These are phyloP conservation scores for Oostethus manadensis DNA, from an alignment of 2,113 vertebrate genomes.

Conservation along the genomic window DNA sequence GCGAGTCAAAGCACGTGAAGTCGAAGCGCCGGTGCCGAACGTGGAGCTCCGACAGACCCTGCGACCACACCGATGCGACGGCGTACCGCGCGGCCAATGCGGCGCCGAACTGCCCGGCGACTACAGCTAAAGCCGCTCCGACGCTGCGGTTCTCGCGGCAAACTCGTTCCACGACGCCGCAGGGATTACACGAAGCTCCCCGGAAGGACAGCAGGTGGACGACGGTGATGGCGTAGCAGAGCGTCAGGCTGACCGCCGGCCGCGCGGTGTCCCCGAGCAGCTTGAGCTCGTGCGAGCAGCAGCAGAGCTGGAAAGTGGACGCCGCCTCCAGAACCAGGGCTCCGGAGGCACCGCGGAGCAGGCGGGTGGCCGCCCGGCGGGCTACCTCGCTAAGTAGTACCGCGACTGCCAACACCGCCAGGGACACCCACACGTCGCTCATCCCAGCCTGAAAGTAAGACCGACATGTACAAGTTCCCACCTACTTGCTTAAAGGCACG, in stretches of 20 bases:
- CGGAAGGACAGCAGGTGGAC: conserved; percentile 74
- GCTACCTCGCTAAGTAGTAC: conserved; percentile 53
- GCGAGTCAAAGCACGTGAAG: conserved; percentile 69
- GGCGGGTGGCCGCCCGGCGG: conserved; percentile 27
- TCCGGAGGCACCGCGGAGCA: background rate
- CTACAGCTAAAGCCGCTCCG: conserved; percentile 22
- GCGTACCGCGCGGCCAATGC: conserved; percentile 63
- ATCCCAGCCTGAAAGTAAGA: conserved; percentile 16
- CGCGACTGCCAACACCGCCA: conserved; percentile 27
- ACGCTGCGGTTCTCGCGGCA: conserved; percentile 41
- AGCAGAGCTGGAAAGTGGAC: conserved; percentile 82
- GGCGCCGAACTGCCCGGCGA: conserved; percentile 69
- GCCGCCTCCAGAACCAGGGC: conserved; percentile 66
- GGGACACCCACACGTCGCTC: conserved; percentile 40
- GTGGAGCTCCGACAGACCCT: conserved; percentile 71
- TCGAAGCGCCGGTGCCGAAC: conserved; percentile 38
- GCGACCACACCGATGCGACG: conserved; percentile 67
- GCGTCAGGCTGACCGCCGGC: conserved; percentile 52
- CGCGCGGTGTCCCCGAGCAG: conserved; percentile 58
- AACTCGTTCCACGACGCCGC: conserved; percentile 64
- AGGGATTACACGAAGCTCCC: conserved; percentile 74
- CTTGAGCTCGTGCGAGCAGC: conserved; percentile 78
- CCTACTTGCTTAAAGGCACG: background rate
- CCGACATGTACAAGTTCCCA: background rate
- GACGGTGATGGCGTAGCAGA: conserved; percentile 74